Conservation (phyloP, 2,888 invertebrate genomes). For the Agrotis ipsilon region DNA sequence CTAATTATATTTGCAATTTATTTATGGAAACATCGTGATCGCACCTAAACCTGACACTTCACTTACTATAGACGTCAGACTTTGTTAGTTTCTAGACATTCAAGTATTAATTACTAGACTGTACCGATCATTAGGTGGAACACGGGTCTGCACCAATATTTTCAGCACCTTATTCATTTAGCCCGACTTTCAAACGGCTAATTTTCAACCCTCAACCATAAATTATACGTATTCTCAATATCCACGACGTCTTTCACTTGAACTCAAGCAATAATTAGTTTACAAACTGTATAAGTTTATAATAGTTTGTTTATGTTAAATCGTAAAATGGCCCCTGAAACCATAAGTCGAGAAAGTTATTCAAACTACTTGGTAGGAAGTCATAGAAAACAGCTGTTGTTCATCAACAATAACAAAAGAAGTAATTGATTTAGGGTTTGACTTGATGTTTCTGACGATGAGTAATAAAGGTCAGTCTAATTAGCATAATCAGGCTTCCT, state of each 20-base stretch:
- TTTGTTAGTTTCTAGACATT: neutral
- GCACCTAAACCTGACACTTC: neutral
- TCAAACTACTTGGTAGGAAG: conserved; percentile 32
- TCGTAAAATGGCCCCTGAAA: conserved; percentile 25
- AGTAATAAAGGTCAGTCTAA: neutral
- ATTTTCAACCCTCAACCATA: neutral
- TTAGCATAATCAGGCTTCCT: neutral
- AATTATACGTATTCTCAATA: conserved; percentile 23
- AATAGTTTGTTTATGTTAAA: conserved; percentile 50
- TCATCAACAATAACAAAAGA: conserved; percentile 14
- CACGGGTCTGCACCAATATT: neutral
- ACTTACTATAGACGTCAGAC: neutral
- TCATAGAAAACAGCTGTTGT: conserved; percentile 45
- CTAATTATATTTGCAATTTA: too few species aligned
- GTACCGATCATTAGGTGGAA: too few species aligned
- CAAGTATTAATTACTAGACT: too few species aligned
- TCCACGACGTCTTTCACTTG: conserved; percentile 4
- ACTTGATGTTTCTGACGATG: neutral
- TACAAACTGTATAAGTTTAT: conserved; percentile 44
- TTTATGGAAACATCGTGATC: too few species aligned
- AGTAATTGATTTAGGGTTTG: neutral
- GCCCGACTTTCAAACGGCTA: neutral
- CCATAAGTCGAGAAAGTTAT: conserved; percentile 46
- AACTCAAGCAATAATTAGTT: conserved; percentile 51
- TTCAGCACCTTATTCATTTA: conserved; percentile 7